Evolutionary conservation across 2,113 vertebrate genomes (phyloP), one percentile per base, ranked within the genome.

Genomic region (Suricata suricatta): DNA sequence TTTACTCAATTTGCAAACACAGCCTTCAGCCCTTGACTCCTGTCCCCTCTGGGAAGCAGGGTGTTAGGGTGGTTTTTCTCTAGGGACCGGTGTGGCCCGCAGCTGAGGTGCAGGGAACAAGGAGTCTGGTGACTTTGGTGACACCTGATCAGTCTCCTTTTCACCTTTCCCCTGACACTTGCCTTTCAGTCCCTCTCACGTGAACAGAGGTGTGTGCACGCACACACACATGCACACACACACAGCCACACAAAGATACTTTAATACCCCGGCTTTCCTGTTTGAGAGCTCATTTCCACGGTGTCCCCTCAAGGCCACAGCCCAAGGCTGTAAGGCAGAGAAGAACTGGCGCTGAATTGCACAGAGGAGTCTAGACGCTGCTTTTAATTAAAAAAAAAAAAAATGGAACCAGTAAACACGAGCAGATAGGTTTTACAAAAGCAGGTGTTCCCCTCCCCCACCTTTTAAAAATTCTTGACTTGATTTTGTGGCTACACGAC

Each of bases 241-340:
- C 0, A 41, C 76, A 71, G 5, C 1, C 17, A 6, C 19, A 57
- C 38, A 16, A 6, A 66, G 82, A 5, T 52, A 27, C 25, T 63
- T 84, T 35, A 21, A 13, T 60, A 76, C 84, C 74, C 88, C 83
- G 17, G 63, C 19, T 54, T 69, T 95, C 90, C 47, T 54, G 9
- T 87, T 68, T 63, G 35, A 44, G 88, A 92, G 88, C 82, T 85
- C 81, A 44, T 96, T 97, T 94, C 71, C 74, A 72, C 90, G 41
- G 31, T 15, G 84, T 47, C 90, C 69, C n/a, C 15, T 0, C 0
- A 88, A 92, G 90, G 71, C 27, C 93, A 5, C 25, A 81, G 92
- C 71, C 79, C 66, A 64, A 10, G 57, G 71, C 82, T 35, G 29
- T 15, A 44, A 85, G 71, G 44, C 88, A 29, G 41, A 4, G 13